These are phyloP conservation scores for Trogon melanurus DNA, from an alignment of 2,113 vertebrate species.

Conservation along the genomic window DNA sequence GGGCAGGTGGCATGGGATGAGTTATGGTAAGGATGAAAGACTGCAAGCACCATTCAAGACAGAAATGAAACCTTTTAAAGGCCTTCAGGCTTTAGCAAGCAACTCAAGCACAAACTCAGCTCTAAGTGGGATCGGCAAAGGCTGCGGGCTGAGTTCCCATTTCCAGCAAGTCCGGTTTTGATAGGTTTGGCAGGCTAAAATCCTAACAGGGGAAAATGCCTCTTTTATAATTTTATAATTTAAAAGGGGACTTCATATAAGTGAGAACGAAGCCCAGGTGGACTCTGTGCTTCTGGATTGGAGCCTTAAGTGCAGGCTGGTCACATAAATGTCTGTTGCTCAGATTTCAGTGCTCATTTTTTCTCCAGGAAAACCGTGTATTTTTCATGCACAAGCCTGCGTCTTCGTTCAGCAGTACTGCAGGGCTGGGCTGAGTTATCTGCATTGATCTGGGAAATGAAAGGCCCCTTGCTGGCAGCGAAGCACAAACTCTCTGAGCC, in stretches of 20 bases:
- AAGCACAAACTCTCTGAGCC: slow-evolving; percentile 13
- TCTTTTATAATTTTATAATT: neutral
- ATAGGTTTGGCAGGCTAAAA: neutral
- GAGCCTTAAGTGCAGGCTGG: neutral
- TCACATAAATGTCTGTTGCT: neutral
- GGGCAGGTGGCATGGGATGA: neutral
- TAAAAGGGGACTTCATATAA: neutral
- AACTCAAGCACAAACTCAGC: neutral
- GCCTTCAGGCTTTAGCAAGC: neutral
- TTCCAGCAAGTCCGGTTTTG: neutral
- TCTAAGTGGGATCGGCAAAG: neutral
- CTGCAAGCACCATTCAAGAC: neutral
- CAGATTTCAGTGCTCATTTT: neutral
- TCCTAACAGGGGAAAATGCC: neutral
- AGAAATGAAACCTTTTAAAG: neutral
- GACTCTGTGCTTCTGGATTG: neutral
- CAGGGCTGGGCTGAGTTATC: slow-evolving; percentile 15
- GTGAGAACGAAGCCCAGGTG: neutral
- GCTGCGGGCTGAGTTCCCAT: neutral
- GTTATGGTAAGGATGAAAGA: neutral
- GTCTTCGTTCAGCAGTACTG: slow-evolving; percentile 8
- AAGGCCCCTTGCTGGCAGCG: neutral
- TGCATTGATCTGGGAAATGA: slow-evolving; percentile 42
- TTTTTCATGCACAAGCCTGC: slow-evolving; percentile 6
- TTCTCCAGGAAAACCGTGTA: neutral